A percentile compares a stretch with the other conserved stretches of the same genome.
These are phyloP conservation scores for Altica lythri DNA, from an alignment of 2,888 invertebrate species.

Conservation along the genomic window DNA sequence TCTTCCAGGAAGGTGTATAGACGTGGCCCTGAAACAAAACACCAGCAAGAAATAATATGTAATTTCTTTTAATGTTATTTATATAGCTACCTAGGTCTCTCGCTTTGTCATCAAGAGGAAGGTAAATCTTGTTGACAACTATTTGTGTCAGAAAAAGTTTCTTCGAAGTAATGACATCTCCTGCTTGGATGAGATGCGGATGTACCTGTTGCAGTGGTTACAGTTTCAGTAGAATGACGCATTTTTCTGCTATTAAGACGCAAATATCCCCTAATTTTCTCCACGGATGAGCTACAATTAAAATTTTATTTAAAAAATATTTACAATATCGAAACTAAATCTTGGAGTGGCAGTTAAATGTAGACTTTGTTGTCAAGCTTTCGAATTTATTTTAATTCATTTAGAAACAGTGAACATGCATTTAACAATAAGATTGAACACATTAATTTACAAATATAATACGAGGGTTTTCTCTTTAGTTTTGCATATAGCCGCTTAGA, in stretches of 20 bases:
- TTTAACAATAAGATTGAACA: no score
- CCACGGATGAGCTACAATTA: constrained; percentile 58
- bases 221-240: constrained; percentile 56
- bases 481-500: no score
- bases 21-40: no score
- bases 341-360: no score
- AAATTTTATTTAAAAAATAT: neutral
- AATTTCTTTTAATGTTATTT: no score
- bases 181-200: constrained; percentile 40
- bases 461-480: no score
- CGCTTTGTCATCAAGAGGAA: constrained; percentile 45
- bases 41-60: no score
- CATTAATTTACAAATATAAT: no score
- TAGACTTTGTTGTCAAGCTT: no score
- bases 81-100: neutral
- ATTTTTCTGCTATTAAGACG: constrained; percentile 58
- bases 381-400: no score
- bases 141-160: constrained; percentile 45
- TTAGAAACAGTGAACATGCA: no score
- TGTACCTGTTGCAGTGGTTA: constrained; percentile 52
- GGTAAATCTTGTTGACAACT: constrained; percentile 53
- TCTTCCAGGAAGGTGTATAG: no score
- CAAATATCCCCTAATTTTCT: constrained; percentile 64
- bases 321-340: neutral
- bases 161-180: constrained; percentile 39